Evolutionary conservation across 2,888 invertebrate genomes (phyloP).

Genomic region (Macroteleia sp.): DNA sequence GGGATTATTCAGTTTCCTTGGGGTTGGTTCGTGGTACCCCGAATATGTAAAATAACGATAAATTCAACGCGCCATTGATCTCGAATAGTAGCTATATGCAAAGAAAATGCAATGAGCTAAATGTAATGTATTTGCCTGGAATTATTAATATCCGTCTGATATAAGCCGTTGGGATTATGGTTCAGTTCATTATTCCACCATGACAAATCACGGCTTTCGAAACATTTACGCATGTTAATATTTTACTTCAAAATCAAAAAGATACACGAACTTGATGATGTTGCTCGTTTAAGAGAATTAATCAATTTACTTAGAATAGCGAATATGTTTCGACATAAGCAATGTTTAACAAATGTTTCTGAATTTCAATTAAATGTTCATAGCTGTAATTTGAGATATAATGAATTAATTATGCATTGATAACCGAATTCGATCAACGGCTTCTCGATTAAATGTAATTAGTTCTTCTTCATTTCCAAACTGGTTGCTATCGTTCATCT

Average conservation of each 20-base stretch:
- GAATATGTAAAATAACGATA: conserved; percentile 31
- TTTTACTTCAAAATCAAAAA: conserved; percentile 9
- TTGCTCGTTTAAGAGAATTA: too few relatives aligned
- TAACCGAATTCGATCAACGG: background rate
- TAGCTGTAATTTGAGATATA: background rate
- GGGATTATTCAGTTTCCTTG: conserved; percentile 25
- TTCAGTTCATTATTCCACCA: conserved; percentile 32
- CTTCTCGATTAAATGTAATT: background rate
- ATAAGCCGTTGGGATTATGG: conserved; percentile 28
- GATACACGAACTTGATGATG: background rate
- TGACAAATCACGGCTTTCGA: conserved; percentile 31
- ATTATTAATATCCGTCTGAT: conserved; percentile 43
- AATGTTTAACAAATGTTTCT: background rate
- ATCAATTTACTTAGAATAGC: conserved; percentile 3
- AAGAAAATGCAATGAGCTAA: conserved; percentile 38
- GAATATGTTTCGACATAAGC: background rate
- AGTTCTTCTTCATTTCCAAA: background rate
- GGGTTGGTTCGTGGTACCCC: background rate
- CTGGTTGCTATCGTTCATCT: background rate
- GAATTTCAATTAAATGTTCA: background rate
- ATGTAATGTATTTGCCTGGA: conserved; percentile 37
- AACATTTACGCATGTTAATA: conserved; percentile 12
- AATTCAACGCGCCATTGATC: conserved; percentile 33
- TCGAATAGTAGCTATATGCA: conserved; percentile 31
- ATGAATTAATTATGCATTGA: conserved; percentile 5